Evolutionary conservation across 2,797 vertebrate genomes (phyloP).

Genomic region (Austrolebias charrua): DNA sequence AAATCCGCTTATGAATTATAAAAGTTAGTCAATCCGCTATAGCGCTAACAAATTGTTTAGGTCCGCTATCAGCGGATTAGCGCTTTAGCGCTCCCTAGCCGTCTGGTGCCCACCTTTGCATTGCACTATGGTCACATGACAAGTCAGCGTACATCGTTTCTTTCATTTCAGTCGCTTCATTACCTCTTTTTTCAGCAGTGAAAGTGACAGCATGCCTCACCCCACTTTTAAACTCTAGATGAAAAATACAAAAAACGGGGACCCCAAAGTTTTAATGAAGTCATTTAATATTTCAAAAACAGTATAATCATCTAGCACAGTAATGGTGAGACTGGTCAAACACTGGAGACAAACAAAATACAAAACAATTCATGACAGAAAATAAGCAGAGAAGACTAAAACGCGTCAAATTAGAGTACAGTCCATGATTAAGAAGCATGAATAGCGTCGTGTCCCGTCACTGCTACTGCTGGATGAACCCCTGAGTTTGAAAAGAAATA

Average conservation of each 20-base stretch:
- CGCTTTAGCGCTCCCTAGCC: too few relatives aligned
- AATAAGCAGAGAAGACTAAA: constrained; percentile 61
- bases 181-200: too few relatives aligned
- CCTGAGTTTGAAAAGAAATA: constrained; percentile 77
- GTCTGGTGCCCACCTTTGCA: too few relatives aligned
- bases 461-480: constrained; percentile 72
- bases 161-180: too few relatives aligned
- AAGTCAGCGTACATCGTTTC: too few relatives aligned
- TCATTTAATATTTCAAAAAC: constrained; percentile 74
- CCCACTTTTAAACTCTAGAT: too few relatives aligned
- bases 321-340: constrained; percentile 59
- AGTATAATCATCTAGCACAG: constrained; percentile 62
- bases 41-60: too few relatives aligned
- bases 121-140: too few relatives aligned
- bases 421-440: constrained; percentile 67
- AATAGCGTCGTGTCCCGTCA: constrained; percentile 63
- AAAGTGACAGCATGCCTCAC: too few relatives aligned
- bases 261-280: constrained; percentile 59
- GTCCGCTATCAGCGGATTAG: too few relatives aligned
- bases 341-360: constrained; percentile 66
- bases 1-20: too few relatives aligned
- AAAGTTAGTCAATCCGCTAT: too few relatives aligned
- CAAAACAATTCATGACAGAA: constrained; percentile 70
- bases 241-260: constrained; percentile 21
- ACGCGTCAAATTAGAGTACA: constrained; percentile 65